Conservation (phyloP, 2,797 vertebrate species). For the Rhinichthys osculus region DNA sequence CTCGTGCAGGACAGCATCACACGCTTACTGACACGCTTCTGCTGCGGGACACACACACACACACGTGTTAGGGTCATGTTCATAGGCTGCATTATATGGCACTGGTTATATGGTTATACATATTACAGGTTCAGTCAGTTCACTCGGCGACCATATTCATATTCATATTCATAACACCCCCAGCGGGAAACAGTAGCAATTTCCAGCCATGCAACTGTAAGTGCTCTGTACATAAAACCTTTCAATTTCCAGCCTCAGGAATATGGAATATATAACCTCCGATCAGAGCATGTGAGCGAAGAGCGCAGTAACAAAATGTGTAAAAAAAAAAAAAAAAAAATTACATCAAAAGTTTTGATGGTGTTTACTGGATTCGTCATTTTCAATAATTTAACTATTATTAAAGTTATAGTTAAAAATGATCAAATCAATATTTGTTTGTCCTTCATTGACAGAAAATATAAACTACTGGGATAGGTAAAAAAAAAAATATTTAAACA, state of each 20-base stretch:
- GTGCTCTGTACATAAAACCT: background rate
- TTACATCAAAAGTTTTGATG: too few relatives aligned
- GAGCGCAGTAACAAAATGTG: too few relatives aligned
- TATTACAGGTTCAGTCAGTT: background rate
- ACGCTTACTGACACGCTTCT: conserved; percentile 83
- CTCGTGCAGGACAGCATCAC: conserved; percentile 85
- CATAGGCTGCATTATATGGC: background rate
- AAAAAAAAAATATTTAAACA: too few relatives aligned
- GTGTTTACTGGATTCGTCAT: background rate
- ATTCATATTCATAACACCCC: background rate
- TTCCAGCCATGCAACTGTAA: background rate
- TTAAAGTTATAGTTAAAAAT: background rate
- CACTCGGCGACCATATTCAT: background rate
- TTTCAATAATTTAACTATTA: background rate
- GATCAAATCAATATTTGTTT: background rate
- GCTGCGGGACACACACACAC: conserved; percentile 57
- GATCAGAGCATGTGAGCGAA: too few relatives aligned
- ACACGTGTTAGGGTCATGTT: background rate
- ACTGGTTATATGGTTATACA: background rate
- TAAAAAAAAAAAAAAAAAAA: too few relatives aligned
- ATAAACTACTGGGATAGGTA: background rate
- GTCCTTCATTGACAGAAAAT: background rate
- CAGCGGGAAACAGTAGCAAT: background rate
- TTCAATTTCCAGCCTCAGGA: background rate
- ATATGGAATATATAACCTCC: too few relatives aligned